Conservation (phyloP, 2,888 invertebrate species). For the Pristionchus maxplancki region DNA sequence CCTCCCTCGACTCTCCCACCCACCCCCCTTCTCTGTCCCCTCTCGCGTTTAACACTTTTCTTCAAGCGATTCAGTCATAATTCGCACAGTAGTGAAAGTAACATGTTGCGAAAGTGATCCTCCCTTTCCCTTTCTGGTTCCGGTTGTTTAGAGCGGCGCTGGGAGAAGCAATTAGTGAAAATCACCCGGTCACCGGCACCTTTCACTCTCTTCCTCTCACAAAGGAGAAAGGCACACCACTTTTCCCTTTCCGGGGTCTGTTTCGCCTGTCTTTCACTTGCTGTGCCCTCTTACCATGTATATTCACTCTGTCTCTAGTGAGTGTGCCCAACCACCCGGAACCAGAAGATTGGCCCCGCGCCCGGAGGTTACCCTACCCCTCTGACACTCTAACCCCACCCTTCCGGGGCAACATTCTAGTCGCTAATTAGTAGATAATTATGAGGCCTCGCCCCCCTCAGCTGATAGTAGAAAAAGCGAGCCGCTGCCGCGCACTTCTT, state of each 20-base stretch:
- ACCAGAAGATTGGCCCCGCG: not conserved
- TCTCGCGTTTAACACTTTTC: not conserved
- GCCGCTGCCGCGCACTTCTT: not conserved
- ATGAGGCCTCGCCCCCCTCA: not conserved
- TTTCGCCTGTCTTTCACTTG: not conserved
- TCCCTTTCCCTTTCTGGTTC: not conserved
- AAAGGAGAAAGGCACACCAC: not conserved
- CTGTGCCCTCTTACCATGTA: not conserved
- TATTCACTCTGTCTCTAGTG: not conserved
- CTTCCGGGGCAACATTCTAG: not conserved
- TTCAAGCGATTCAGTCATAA: not conserved
- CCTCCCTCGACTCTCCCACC: too few relatives aligned
- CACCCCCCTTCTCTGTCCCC: not conserved
- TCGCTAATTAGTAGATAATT: not conserved
- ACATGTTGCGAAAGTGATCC: not conserved
- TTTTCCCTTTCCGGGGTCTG: slow-evolving; percentile 44
- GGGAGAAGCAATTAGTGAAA: slow-evolving; percentile 18
- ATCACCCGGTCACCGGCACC: slow-evolving; percentile 25
- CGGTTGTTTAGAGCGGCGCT: not conserved
- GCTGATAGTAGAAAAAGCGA: not conserved
- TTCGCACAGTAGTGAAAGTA: too few relatives aligned
- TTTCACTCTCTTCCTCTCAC: not conserved
- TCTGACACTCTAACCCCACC: not conserved
- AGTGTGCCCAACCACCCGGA: slow-evolving; percentile 17
- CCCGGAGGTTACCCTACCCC: not conserved